Base-by-base conservation (phyloP, 1,140 invertebrate species). In the Euborellia annulipes region DNA sequence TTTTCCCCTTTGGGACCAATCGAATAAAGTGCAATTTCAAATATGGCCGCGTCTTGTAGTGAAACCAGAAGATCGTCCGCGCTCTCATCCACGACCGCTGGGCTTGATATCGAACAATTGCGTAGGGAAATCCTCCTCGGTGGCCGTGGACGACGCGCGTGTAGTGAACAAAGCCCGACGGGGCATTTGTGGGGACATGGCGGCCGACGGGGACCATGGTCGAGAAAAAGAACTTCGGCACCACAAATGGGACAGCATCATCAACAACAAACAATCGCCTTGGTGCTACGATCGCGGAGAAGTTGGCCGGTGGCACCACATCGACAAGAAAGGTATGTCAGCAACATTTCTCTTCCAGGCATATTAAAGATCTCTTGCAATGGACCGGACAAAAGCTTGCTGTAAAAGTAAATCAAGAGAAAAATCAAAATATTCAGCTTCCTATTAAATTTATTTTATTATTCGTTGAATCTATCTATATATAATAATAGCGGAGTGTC, bases 221-320 rank as follows among this genome's bases (percentile, higher is more conserved):
- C 51, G 36, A 47, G 49, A 18, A 58, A 59, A 34, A 36, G 56
- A 3, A 57, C 56, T 3, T 58, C 56, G 3, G 58, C 58, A 3
- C 58, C 58, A 0, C 49, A 54, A 16, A 52, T 57, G 49, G 52
- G 51, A 13, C 47, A 42, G 18, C 51, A 48, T 40, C 14, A 18
- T 3, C 19, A 30, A 40, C 52, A 49, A 41, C 34, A 43, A 9
- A 53, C 52, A 11, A 50, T 52, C 18, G 55, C 54, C 3, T 45
- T 58, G 8, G 52, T 58, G 11, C 52, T 59, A 9, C 45, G 57
- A 11, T 57, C 50, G n/a, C 34, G 59, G 6, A 9, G 56, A 9
- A 58, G 57, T 3, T 61, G 59, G 59, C 59, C 59, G 6, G 57
- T 58, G 1, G 58, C 58, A 0, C 58, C 59, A 2, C n/a, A n/a